A percentile compares a stretch with the other conserved stretches of the same genome.
Conservation (phyloP, 2,113 vertebrate species). For the Rhynchomys soricoides region DNA sequence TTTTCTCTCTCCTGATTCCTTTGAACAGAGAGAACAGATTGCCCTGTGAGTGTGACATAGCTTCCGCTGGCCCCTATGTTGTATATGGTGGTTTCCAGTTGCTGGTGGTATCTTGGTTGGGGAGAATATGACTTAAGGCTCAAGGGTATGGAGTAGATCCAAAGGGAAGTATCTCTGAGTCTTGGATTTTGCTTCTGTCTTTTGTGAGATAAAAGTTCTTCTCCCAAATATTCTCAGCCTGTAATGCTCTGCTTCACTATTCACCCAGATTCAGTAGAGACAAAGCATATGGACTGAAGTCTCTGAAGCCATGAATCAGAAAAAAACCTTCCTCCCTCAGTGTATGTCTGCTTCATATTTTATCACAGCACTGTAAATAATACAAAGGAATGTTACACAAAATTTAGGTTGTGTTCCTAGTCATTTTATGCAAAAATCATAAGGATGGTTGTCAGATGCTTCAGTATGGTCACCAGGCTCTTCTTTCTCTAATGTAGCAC, state of each 20-base stretch:
- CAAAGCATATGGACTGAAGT: neutral
- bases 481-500: neutral
- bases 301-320: neutral
- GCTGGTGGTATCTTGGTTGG: neutral
- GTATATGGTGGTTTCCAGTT: neutral
- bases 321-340: neutral
- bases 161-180: neutral
- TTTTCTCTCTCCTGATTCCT: slow-evolving; percentile 2
- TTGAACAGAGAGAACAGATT: neutral
- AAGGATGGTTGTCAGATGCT: neutral
- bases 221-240: neutral
- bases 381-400: neutral
- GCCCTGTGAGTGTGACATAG: neutral
- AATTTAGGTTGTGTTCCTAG: neutral
- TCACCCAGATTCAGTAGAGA: neutral
- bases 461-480: neutral
- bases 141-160: fast-evolving
- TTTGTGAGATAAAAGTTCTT: neutral
- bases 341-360: neutral
- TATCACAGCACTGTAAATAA: neutral
- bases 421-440: neutral
- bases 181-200: neutral
- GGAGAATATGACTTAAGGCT: neutral
- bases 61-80: no score
- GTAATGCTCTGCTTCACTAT: neutral